These are phyloP conservation scores for Oreochromis mossambicus DNA, from an alignment of 2,797 vertebrate species.

Conservation along the genomic window DNA sequence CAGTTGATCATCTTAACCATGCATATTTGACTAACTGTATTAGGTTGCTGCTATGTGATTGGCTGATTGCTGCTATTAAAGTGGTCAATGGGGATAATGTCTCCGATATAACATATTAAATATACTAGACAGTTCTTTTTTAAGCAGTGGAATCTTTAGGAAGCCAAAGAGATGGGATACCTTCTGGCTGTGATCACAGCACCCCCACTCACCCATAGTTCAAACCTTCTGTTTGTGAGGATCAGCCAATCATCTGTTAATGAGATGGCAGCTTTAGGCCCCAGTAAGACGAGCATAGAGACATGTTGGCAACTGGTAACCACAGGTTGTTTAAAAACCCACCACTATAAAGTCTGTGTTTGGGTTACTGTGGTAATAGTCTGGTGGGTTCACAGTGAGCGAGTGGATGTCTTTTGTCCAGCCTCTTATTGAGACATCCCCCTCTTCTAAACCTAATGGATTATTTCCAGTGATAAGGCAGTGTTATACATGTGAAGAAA, in stretches of 20 bases:
- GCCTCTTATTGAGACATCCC: not conserved
- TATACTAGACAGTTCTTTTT: not conserved
- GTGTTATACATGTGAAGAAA: not conserved
- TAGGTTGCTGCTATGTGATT: not conserved
- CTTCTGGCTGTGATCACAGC: not conserved
- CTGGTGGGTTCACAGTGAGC: not conserved
- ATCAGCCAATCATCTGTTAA: not conserved
- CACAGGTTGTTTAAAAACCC: not conserved
- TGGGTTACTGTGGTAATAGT: not conserved
- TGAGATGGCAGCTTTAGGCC: not conserved
- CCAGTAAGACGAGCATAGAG: not conserved
- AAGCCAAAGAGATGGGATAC: not conserved
- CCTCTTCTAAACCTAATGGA: not conserved
- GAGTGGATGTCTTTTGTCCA: not conserved
- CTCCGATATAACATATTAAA: not conserved
- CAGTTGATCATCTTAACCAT: not conserved
- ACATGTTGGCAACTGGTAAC: not conserved
- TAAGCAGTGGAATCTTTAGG: not conserved
- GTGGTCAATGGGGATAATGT: not conserved
- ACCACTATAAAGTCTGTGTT: not conserved
- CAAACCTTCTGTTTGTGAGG: not conserved
- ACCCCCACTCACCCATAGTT: too few species aligned
- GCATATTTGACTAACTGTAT: not conserved
- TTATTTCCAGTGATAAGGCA: not conserved
- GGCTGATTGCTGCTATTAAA: not conserved